Evolutionary conservation across 2,888 invertebrate species (phyloP).

Genomic region (Scaeva pyrastri): DNA sequence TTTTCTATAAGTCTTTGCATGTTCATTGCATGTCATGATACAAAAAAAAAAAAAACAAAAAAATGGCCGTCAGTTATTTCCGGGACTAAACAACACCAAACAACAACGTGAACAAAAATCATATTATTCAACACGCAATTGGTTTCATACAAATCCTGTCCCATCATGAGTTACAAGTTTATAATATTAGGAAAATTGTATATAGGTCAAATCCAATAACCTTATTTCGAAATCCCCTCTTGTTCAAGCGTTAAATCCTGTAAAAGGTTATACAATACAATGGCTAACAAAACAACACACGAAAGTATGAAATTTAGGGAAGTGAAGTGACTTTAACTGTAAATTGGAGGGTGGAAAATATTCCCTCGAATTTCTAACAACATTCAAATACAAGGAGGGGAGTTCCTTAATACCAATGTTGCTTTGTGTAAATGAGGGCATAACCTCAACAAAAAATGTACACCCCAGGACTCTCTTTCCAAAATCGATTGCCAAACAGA

Average conservation of each 20-base stretch:
- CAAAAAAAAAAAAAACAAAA: background rate
- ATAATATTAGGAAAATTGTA: too few relatives aligned
- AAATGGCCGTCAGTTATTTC: conserved; percentile 7
- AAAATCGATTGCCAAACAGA: too few relatives aligned
- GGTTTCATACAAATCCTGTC: too few relatives aligned
- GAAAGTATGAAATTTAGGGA: background rate
- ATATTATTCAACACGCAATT: conserved; percentile 12
- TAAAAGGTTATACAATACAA: background rate
- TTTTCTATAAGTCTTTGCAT: background rate
- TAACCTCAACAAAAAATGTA: too few relatives aligned
- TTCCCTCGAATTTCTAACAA: too few relatives aligned
- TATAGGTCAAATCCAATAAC: conserved; percentile 17
- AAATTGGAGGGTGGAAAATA: too few relatives aligned
- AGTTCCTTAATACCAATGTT: too few relatives aligned
- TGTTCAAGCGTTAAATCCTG: background rate
- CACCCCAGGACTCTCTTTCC: too few relatives aligned
- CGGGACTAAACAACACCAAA: background rate
- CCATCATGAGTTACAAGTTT: background rate
- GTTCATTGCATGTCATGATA: background rate
- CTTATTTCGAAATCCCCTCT: background rate
- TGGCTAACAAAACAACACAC: background rate
- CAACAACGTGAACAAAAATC: background rate
- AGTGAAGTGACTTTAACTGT: too few relatives aligned
- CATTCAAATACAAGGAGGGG: too few relatives aligned
- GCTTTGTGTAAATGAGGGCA: too few relatives aligned